phyloP scores from a whole-genome alignment of 2,113 vertebrate species.

The Solenodon paradoxus region DNA sequence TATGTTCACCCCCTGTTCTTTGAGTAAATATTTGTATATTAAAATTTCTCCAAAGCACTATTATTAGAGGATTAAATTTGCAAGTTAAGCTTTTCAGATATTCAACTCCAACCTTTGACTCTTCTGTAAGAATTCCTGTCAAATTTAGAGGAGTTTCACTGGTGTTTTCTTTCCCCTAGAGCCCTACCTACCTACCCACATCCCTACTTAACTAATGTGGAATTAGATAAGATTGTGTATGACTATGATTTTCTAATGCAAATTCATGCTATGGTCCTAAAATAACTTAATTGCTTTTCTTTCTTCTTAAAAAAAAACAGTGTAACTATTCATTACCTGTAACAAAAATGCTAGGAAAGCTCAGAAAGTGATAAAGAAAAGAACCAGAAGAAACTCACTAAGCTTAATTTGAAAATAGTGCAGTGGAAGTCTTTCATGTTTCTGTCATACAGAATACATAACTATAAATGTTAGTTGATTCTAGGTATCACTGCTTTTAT shows the following conservation, averaged over 20 bases:
- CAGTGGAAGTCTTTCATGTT: background rate
- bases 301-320: background rate
- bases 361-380: background rate
- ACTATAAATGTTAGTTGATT: background rate
- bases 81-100: background rate
- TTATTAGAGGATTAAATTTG: constrained; percentile 7
- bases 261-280: background rate
- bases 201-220: background rate
- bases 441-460: background rate
- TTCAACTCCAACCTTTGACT: background rate
- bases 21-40: background rate
- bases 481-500: background rate
- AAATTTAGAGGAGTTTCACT: background rate
- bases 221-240: background rate
- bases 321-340: background rate
- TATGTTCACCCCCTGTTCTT: background rate
- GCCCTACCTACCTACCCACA: background rate
- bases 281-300: constrained; percentile 2
- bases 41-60: background rate
- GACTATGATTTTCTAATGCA: background rate
- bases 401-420: background rate
- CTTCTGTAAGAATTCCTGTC: background rate
- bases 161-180: background rate
- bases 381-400: background rate
- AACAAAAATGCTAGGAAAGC: background rate